These are phyloP conservation scores for Campylomormyrus tamandua DNA, from an alignment of 2,113 vertebrate species.

Conservation along the genomic window DNA sequence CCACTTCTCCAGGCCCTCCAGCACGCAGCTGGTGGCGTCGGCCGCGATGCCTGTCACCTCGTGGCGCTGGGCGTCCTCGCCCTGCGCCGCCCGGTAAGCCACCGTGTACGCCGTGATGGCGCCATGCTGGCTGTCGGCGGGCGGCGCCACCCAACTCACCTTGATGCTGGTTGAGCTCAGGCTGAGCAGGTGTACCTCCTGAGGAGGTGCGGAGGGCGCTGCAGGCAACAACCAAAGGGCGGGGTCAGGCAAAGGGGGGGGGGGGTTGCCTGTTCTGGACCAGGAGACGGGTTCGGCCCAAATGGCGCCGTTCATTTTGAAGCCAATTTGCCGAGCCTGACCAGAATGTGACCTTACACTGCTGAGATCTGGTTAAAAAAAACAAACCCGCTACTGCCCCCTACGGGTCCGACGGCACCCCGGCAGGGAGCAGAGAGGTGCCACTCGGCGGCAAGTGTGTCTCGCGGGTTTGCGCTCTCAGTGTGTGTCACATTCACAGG, in stretches of 20 bases:
- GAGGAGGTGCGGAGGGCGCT: constrained; percentile 96
- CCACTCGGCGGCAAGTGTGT: not conserved
- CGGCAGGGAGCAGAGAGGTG: not conserved
- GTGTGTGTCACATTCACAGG: not conserved
- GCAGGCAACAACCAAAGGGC: constrained; percentile 43
- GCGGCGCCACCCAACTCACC: constrained; percentile 99
- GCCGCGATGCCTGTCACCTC: constrained; percentile 79
- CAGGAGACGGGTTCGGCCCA: constrained; percentile 47
- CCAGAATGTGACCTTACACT: not conserved
- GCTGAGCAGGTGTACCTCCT: constrained; percentile 85
- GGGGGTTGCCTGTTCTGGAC: constrained; percentile 55
- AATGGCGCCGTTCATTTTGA: not conserved
- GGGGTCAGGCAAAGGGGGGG: constrained; percentile 73
- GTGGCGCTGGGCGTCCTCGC: constrained; percentile 83
- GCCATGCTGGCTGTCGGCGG: constrained; percentile 87
- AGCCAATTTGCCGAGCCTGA: constrained; percentile 3
- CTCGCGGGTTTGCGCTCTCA: not conserved
- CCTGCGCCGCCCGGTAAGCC: constrained; percentile 80
- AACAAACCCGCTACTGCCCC: not conserved
- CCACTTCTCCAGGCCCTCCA: constrained; percentile 97
- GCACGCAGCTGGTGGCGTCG: constrained; percentile 79
- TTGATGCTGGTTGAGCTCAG: constrained; percentile 89
- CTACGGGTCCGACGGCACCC: not conserved
- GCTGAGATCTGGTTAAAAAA: not conserved
- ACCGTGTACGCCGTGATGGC: constrained; percentile 91